Evolutionary conservation across 2,797 vertebrate genomes (phyloP), one percentile per base, ranked within the genome.

Genomic region (Galagoides demidoff): DNA sequence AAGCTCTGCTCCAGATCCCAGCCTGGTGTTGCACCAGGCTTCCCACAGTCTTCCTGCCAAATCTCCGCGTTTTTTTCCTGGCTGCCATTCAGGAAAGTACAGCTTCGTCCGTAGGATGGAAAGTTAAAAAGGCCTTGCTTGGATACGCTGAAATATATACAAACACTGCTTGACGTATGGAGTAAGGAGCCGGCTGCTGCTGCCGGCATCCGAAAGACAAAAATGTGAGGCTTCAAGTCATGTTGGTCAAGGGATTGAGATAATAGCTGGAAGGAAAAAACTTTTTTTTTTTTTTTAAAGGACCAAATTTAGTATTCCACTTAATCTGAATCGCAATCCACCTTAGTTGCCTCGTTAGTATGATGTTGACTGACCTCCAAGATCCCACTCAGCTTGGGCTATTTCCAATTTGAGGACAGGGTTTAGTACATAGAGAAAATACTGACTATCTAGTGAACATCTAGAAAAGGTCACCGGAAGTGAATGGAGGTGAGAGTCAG

Each of bases 41-140:
- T 99, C 99, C 99, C 99, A 99, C 99, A 99, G 98, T 98, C 98
- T 97, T 97, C 97, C 98, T 99, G 99, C 99, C 99, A 99, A 99
- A 98, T 98, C 98, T 99, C 99, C 99, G 98, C 99, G 99, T 97
- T 99, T 99, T 99, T 99, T 99, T 99, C 99, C 99, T 99, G 99
- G 99, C 99, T 97, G 97, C 85, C 94, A 95, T 99, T 99, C 99
- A 99, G 99, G 99, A 99, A 99, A 99, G 98, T 99, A 98, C 99
- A 99, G 99, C 99, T 99, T 64, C 45, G 97, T 98, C 98, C 77
- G 98, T 98, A 99, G 98, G 98, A 99, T 99, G 99, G 99, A 99
- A 99, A 99, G 99, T 99, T 99, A 89, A 99, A 99, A 99, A 99
- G 98, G 97, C 98, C 99, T 99, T 98, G 99, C 99, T 99, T 99